phyloP scores from a whole-genome alignment of 2,797 vertebrate species.

The Yasuhikotakia modesta region DNA sequence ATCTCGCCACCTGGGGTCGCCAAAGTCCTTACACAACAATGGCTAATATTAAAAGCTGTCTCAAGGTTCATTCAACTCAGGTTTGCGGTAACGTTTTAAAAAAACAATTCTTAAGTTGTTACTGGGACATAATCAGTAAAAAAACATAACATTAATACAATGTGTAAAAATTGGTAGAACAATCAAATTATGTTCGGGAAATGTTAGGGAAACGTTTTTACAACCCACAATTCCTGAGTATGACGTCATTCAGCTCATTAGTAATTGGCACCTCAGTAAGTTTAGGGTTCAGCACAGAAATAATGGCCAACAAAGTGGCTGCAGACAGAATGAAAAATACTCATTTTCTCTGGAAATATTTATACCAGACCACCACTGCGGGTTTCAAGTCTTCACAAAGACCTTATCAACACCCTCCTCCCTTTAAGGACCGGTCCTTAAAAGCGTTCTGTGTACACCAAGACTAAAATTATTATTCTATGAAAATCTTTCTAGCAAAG shows the following conservation, averaged over 20 bases:
- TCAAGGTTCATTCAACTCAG: too few relatives aligned
- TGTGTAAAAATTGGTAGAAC: too few relatives aligned
- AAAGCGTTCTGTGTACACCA: constrained; percentile 25
- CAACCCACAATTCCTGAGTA: not conserved
- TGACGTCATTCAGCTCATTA: constrained; percentile 5
- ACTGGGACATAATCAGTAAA: too few relatives aligned
- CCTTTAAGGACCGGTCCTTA: not conserved
- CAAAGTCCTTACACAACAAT: constrained; percentile 1
- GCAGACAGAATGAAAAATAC: constrained; percentile 10
- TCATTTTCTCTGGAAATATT: constrained; percentile 2
- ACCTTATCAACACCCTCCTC: constrained; percentile 2
- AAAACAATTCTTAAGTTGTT: too few relatives aligned
- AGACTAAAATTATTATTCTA: not conserved
- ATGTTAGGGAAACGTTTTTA: too few relatives aligned
- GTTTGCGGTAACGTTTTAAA: too few relatives aligned
- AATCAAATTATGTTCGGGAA: too few relatives aligned
- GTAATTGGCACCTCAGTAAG: not conserved
- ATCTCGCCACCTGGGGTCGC: not conserved
- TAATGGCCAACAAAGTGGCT: constrained; percentile 14
- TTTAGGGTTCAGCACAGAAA: not conserved
- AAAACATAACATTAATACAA: too few relatives aligned
- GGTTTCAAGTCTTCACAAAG: not conserved
- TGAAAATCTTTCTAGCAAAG: not conserved
- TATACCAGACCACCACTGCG: constrained; percentile 31
- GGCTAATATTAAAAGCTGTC: too few relatives aligned